A percentile compares a stretch with the other conserved stretches of the same genome.
phyloP scores from a whole-genome alignment of 2,888 invertebrate genomes.

The Cephalotes varians region DNA sequence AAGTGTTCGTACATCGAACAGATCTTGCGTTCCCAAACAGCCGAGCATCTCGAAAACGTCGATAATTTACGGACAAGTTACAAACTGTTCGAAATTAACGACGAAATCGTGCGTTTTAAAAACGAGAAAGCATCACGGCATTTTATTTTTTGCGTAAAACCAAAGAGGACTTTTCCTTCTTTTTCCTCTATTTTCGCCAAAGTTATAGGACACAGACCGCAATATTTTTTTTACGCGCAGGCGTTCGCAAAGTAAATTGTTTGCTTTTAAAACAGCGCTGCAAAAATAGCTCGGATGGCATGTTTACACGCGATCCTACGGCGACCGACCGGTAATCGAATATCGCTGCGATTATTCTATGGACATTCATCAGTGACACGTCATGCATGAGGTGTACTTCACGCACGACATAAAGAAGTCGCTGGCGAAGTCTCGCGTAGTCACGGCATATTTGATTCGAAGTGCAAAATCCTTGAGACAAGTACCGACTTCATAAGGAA shows the following conservation, averaged over 20 bases:
- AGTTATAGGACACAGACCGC: not conserved
- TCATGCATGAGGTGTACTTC: constrained; percentile 4
- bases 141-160: constrained; percentile 9
- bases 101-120: not conserved
- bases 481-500: constrained; percentile 1
- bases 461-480: not conserved
- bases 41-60: not conserved
- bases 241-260: constrained; percentile 47
- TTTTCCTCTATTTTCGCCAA: not conserved
- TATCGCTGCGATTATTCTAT: constrained; percentile 18
- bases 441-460: constrained; percentile 5
- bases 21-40: not conserved
- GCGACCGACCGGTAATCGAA: constrained; percentile 46
- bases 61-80: not conserved
- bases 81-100: not conserved
- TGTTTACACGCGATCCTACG: constrained; percentile 37
- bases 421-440: constrained; percentile 1
- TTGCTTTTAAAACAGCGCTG: constrained; percentile 40
- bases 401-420: constrained; percentile 8
- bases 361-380: constrained; percentile 17
- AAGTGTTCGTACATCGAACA: not conserved
- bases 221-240: constrained; percentile 24
- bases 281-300: constrained; percentile 41
- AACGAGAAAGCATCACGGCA: not conserved
- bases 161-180: not conserved